Evolutionary conservation across 1,140 invertebrate genomes (phyloP).

Genomic region (Drosophila gunungcola): DNA sequence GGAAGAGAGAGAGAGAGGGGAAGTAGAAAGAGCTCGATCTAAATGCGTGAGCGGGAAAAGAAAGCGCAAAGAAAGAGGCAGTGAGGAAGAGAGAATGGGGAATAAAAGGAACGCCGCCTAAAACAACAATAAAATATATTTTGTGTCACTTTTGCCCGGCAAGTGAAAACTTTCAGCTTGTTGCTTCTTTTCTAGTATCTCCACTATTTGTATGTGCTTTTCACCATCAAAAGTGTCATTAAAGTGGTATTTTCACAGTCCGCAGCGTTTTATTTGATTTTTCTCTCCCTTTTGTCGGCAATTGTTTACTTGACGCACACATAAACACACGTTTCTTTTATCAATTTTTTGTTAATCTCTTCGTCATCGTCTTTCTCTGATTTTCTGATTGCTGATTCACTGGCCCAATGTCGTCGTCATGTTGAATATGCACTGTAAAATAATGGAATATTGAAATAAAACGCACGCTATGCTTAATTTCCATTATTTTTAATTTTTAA

Average conservation of each 20-base stretch:
- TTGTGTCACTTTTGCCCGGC: slow-evolving; percentile 54
- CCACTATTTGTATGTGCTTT: slow-evolving; percentile 51
- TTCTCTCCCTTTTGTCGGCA: slow-evolving; percentile 45
- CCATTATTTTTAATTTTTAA: too few relatives aligned
- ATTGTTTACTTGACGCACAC: slow-evolving; percentile 51
- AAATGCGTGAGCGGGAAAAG: slow-evolving; percentile 48
- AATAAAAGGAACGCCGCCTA: slow-evolving; percentile 17
- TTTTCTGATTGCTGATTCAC: slow-evolving; percentile 61
- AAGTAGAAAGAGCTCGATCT: slow-evolving; percentile 20
- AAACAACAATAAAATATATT: slow-evolving; percentile 52
- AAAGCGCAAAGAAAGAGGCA: slow-evolving; percentile 32
- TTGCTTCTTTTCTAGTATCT: slow-evolving; percentile 44
- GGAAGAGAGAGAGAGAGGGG: not conserved
- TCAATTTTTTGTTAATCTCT: slow-evolving; percentile 23
- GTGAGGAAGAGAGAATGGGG: not conserved
- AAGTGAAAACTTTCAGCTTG: slow-evolving; percentile 54
- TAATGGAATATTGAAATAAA: not conserved
- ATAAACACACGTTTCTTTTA: slow-evolving; percentile 31
- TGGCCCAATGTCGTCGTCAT: slow-evolving; percentile 48
- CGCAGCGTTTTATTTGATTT: slow-evolving; percentile 41
- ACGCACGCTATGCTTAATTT: too few relatives aligned
- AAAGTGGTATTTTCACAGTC: slow-evolving; percentile 61
- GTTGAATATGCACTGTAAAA: slow-evolving; percentile 15
- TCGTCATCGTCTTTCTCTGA: slow-evolving; percentile 8
- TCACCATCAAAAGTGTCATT: slow-evolving; percentile 73